A percentile compares a stretch with the other conserved stretches of the same genome.
Conservation (phyloP, 2,797 vertebrate species). For the Pseudocheirus occidentalis region DNA sequence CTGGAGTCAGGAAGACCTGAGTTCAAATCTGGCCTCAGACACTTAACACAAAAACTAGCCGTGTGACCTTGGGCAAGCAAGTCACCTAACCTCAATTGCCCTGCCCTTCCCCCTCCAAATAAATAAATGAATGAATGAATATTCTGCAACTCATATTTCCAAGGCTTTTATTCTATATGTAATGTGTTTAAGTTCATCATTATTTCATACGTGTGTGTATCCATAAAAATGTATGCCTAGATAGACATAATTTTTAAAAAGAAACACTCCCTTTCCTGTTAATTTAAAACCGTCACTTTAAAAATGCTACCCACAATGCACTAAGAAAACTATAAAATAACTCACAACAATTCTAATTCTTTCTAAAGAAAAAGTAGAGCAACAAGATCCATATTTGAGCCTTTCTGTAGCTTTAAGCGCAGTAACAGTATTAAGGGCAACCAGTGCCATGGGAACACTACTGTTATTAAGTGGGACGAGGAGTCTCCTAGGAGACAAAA, state of each 20-base stretch:
- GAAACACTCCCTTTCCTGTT: not conserved
- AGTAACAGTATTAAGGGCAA: not conserved
- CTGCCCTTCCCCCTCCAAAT: no score
- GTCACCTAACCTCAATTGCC: no score
- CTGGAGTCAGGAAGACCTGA: no score
- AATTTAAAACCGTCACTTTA: no score
- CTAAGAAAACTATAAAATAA: not conserved
- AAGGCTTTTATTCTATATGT: not conserved
- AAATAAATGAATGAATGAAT: not conserved
- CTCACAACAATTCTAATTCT: not conserved
- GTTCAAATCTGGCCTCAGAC: no score
- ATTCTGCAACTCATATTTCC: not conserved
- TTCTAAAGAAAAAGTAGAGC: conserved; percentile 27
- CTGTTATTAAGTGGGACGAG: not conserved
- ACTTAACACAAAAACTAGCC: no score
- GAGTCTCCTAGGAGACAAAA: not conserved
- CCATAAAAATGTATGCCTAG: no score
- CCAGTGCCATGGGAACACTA: no score
- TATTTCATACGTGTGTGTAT: not conserved
- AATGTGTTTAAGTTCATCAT: not conserved
- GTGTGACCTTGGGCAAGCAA: no score
- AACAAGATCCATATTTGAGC: not conserved
- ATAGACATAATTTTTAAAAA: not conserved
- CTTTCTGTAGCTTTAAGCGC: not conserved
- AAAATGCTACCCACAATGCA: no score